Base-by-base conservation (phyloP, 2,888 invertebrate genomes). In the Synanthedon andrenaeformis region DNA sequence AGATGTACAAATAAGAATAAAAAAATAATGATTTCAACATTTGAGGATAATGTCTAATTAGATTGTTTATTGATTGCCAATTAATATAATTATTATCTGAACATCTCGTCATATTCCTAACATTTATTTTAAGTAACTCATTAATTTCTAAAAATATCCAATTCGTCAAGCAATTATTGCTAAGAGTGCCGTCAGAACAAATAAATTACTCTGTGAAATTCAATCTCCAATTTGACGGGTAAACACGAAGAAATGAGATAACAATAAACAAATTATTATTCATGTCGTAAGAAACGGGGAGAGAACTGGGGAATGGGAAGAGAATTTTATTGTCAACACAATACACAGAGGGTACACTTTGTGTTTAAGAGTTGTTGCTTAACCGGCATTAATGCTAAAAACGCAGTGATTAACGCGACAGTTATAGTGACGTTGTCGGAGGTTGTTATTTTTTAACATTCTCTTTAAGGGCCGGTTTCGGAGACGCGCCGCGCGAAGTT, bases 201-300 rank as follows among this genome's bases (percentile, higher is more conserved):
- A 69, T 64, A 70, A 70, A 69, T 74, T 69, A 67, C 64, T 69
- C 64, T 58, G 63, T 57, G 62, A 66, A 49, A 49, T 17, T 49
- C 63, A 62, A 69, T 67, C 62, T 62, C 54, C 56, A 61, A 62
- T 67, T 66, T 64, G 63, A 63, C 58, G 60, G 65, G 65, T 64
- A 67, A 60, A 59, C 58, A 59, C 55, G 55, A 52, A 67, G 68
- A 66, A 71, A 74, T 67, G 69, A 71, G 68, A 72, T 70, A 69
- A 74, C 72, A 74, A 75, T 73, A 75, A 76, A 76, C 74, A 75
- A 76, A 75, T 78, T 74, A 74, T 74, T 74, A 76, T 77, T 75
- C 74, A 72, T 69, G 70, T 66, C 67, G 64, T 69, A 68, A 72
- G 64, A 59, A 62, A 61, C 62, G 63, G 66, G 62, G 66, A 58